Evolutionary conservation across 64 coral and sea anemone genomes (phyloP).

Genomic region (Orbicella faveolata): DNA sequence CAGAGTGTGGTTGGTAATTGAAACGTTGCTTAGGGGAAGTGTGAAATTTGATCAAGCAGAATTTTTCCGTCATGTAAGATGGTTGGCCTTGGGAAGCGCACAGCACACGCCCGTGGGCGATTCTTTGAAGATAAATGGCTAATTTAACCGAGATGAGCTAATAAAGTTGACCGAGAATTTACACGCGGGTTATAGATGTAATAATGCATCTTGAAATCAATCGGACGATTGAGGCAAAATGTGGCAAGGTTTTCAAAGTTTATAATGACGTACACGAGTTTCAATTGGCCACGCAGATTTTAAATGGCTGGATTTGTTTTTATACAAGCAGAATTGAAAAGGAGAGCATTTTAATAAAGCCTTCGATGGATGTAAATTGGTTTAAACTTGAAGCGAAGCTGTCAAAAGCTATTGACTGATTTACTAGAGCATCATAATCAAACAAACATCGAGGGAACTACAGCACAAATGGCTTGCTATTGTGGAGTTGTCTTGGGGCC

Average conservation of each 20-base stretch:
- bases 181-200: not conserved
- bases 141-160: constrained; percentile 4
- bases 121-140: constrained; percentile 20
- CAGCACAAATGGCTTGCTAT: not conserved
- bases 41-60: constrained; percentile 29
- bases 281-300: not conserved
- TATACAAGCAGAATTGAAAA: not conserved
- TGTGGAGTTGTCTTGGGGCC: not conserved
- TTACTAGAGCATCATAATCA: too few species aligned
- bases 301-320: constrained; percentile 13
- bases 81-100: not conserved
- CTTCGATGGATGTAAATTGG: not conserved
- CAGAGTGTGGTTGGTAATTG: not conserved
- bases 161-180: not conserved
- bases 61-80: not conserved
- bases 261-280: not conserved
- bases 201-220: not conserved
- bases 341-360: constrained; percentile 24
- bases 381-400: not conserved
- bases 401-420: constrained; percentile 22
- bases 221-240: not conserved
- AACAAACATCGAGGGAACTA: not conserved
- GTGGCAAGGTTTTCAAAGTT: not conserved
- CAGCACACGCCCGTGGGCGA: not conserved
- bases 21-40: constrained; percentile 26